Conservation (phyloP, 2,888 invertebrate genomes). For the Parelbella ahira region DNA sequence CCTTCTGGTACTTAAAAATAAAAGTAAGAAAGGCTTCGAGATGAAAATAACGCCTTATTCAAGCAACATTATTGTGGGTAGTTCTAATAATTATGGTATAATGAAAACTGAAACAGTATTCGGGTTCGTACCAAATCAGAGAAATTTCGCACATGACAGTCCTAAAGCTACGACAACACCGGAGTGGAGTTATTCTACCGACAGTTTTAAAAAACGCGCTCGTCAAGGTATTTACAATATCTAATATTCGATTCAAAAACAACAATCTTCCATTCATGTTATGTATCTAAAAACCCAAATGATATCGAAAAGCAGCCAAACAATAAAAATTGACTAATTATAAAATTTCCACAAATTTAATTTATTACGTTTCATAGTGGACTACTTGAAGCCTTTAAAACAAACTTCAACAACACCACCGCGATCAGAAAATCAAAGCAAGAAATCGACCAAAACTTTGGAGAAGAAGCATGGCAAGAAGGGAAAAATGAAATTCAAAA, state of each 20-base stretch:
- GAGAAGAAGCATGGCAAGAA: slow-evolving; percentile 35
- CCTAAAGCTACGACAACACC: slow-evolving; percentile 47
- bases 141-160: slow-evolving; percentile 41
- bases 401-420: slow-evolving; percentile 17
- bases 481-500: slow-evolving; percentile 46
- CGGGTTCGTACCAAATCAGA: slow-evolving; percentile 45
- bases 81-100: slow-evolving; percentile 55
- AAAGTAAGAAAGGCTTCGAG: neutral
- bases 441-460: slow-evolving; percentile 27
- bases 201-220: slow-evolving; percentile 47
- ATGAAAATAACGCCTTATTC: slow-evolving; percentile 55
- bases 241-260: too few species aligned
- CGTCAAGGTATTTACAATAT: slow-evolving; percentile 60
- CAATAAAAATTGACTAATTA: too few species aligned
- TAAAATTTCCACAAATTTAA: too few species aligned
- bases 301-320: too few species aligned
- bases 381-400: slow-evolving; percentile 20
- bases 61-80: slow-evolving; percentile 50
- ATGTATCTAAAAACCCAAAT: too few species aligned
- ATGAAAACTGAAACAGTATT: slow-evolving; percentile 61
- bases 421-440: slow-evolving; percentile 23
- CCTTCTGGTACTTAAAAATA: too few species aligned
- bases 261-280: too few species aligned
- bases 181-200: slow-evolving; percentile 52
- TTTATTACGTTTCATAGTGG: too few species aligned